A percentile compares a stretch with the other conserved stretches of the same genome.
Conservation (phyloP, 2,797 vertebrate species). For the Characodon lateralis region DNA sequence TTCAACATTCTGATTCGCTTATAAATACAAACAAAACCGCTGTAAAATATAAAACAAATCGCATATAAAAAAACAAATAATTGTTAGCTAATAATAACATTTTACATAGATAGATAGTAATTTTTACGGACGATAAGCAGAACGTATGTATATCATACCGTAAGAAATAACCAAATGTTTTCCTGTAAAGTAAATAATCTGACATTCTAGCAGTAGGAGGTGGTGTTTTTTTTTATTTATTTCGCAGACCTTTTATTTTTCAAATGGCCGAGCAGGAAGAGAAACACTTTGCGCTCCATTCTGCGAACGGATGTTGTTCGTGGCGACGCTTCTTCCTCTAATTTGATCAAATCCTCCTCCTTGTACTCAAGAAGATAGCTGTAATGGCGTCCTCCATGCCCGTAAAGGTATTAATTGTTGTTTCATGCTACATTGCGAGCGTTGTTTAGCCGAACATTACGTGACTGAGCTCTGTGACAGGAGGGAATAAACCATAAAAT, state of each 20-base stretch:
- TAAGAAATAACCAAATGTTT: neutral
- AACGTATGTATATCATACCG: neutral
- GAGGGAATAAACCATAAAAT: neutral
- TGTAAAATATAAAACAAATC: neutral
- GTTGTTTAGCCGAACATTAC: rapidly evolving
- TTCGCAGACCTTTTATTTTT: constrained; percentile 52
- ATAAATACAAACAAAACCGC: neutral
- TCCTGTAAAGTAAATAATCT: neutral
- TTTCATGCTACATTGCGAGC: neutral
- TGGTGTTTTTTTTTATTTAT: neutral
- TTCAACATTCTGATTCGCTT: neutral
- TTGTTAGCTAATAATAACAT: neutral
- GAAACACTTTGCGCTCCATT: neutral
- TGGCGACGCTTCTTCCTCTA: neutral
- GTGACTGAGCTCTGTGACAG: neutral
- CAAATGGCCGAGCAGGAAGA: constrained; percentile 35
- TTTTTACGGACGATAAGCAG: too few species aligned
- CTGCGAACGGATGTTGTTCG: constrained; percentile 14
- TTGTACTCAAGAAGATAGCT: neutral
- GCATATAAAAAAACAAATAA: neutral
- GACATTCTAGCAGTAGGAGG: neutral
- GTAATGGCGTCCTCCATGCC: constrained; percentile 63
- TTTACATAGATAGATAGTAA: neutral
- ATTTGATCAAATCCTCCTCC: neutral
- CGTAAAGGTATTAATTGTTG: constrained; percentile 68